Evolutionary conservation across 2,797 vertebrate genomes (phyloP), one percentile per base, ranked within the genome.

Genomic region (Podarcis siculus): DNA sequence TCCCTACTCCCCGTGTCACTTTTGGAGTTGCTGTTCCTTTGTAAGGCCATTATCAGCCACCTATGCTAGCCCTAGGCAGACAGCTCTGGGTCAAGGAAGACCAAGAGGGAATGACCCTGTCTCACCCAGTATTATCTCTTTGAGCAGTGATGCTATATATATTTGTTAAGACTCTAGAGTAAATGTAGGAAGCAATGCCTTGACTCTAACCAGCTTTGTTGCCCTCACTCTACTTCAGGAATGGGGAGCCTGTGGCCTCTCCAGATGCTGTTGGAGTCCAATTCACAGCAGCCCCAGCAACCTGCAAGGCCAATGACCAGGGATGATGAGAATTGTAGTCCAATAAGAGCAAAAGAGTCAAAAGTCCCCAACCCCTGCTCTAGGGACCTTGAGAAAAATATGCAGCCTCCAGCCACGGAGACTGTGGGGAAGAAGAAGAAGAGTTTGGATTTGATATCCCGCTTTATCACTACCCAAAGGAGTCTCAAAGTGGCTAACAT

Each of bases 41-140:
- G 72, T n/a, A 58, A 42, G 32, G 10, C 86, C 73, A 82, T 88
- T 71, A 82, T 37, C 23, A 9, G 82, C 37, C 80, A 78, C 73
- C 78, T 80, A 67, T 23, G 23, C 19, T 78, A 37, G 83, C 64
- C 72, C 86, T 19, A n/a, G 32, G 21, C 17, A 55, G 61, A 21
- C 42, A 58, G 66, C 67, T 21, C 19, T 9, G 37, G 32, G 32
- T 45, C 66, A 30, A 30, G 67, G 49, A 71, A 39, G 27, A 21
- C 27, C 3, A 3, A 1, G 35, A 72, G 27, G 9, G 66, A 71
- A 3, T 13, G 77, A 71, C n/a, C 49, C 37, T 72, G 27, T 61
- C 78, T 80, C 12, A 13, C 25, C 7, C 35, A 15, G 10, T 67
- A 58, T 87, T 61, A 73, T 58, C 85, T 71, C 32, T 9, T 25